Conservation (phyloP, 2,797 vertebrate species). For the Pterois miles region DNA sequence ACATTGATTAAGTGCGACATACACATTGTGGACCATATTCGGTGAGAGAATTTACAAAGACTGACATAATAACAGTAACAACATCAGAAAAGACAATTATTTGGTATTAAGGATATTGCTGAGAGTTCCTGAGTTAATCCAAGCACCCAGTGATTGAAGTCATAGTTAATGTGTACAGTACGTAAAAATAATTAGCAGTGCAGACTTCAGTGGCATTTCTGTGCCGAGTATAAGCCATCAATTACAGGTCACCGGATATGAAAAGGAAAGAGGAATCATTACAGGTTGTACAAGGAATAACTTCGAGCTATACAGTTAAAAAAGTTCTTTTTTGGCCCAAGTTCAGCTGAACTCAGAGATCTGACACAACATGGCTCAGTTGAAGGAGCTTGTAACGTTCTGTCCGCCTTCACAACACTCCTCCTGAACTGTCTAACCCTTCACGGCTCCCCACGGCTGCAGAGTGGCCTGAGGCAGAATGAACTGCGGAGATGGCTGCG, state of each 20-base stretch:
- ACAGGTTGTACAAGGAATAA: slow-evolving; percentile 37
- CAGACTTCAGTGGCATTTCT: slow-evolving; percentile 30
- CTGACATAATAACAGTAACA: background rate
- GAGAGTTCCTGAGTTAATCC: slow-evolving; percentile 69
- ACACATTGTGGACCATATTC: slow-evolving; percentile 23
- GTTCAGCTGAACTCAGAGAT: slow-evolving; percentile 27
- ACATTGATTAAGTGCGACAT: slow-evolving; percentile 48
- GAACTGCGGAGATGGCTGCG: slow-evolving; percentile 80
- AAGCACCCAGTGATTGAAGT: slow-evolving; percentile 47
- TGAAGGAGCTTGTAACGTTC: slow-evolving; percentile 28
- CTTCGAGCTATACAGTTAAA: slow-evolving; percentile 5
- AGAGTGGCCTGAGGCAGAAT: slow-evolving; percentile 80
- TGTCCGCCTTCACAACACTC: background rate
- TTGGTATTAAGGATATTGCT: slow-evolving; percentile 64
- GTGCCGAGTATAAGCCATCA: slow-evolving; percentile 6
- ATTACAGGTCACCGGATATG: background rate
- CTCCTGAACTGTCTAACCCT: slow-evolving; percentile 44
- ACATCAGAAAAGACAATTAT: slow-evolving; percentile 26
- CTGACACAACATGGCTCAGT: slow-evolving; percentile 51
- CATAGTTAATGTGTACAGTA: slow-evolving; percentile 43
- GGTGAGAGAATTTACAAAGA: slow-evolving; percentile 30
- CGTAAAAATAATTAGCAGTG: slow-evolving; percentile 17
- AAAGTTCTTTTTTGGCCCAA: slow-evolving; percentile 31
- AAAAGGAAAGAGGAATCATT: slow-evolving; percentile 19
- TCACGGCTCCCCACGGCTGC: slow-evolving; percentile 77